Conservation (phyloP, 2,888 invertebrate species). For the Eupsilia transversa region DNA sequence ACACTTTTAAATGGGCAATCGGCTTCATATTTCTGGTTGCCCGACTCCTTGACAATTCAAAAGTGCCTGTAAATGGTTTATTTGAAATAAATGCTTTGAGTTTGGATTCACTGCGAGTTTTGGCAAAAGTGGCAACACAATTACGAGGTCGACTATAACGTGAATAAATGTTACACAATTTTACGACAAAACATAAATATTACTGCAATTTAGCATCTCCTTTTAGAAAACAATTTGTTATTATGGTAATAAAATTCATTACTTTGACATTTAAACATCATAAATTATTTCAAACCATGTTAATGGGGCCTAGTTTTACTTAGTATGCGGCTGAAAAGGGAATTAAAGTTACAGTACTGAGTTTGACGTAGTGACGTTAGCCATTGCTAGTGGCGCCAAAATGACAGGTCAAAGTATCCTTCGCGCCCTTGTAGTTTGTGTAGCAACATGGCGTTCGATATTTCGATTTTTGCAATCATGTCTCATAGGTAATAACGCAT, state of each 20-base stretch:
- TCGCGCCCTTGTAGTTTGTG: background rate
- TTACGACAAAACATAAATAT: slow-evolving; percentile 39
- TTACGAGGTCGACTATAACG: background rate
- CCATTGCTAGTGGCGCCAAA: slow-evolving; percentile 8
- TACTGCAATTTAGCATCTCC: slow-evolving; percentile 18
- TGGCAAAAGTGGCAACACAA: too few relatives aligned
- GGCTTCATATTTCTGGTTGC: too few relatives aligned
- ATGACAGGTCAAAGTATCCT: background rate
- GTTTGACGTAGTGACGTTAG: slow-evolving; percentile 30
- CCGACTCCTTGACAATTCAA: too few relatives aligned
- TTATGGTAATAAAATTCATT: slow-evolving; percentile 49
- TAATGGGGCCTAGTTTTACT: slow-evolving; percentile 5
- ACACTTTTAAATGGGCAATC: too few relatives aligned
- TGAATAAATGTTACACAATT: slow-evolving; percentile 20
- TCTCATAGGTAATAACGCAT: background rate
- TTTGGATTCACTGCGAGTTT: too few relatives aligned
- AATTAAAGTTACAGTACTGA: background rate
- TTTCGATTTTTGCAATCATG: background rate
- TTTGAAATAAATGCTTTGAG: too few relatives aligned
- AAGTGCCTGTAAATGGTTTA: too few relatives aligned
- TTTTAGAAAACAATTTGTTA: slow-evolving; percentile 45
- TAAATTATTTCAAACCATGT: slow-evolving; percentile 41
- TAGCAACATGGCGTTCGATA: background rate
- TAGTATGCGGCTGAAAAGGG: slow-evolving; percentile 8
- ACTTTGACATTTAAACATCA: slow-evolving; percentile 41